These are phyloP conservation scores for Anguilla pacifica DNA, from an alignment of 2,797 vertebrate species.

Conservation along the genomic window DNA sequence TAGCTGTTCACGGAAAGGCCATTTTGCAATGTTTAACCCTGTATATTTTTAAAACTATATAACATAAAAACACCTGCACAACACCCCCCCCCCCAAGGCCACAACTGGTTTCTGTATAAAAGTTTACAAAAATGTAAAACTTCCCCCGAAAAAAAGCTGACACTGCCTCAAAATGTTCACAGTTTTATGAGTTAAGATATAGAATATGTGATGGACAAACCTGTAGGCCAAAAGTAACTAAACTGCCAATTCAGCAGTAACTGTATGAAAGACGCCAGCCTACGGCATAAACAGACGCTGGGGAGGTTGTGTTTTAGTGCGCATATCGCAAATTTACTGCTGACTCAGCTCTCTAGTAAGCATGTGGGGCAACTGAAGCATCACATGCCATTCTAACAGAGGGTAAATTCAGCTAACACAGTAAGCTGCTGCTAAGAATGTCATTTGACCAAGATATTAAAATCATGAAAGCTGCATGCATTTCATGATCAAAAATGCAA, in stretches of 20 bases:
- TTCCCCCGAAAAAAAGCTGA: background rate
- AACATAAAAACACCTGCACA: too few species aligned
- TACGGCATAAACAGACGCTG: background rate
- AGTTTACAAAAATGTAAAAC: background rate
- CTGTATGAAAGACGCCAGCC: background rate
- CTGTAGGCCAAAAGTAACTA: background rate
- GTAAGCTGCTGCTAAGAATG: background rate
- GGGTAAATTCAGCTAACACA: background rate
- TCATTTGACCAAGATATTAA: background rate
- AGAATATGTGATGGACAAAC: background rate
- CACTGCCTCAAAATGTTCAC: background rate
- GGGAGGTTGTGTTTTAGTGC: background rate
- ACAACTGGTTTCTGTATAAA: background rate
- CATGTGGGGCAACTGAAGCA: background rate
- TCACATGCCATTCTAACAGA: background rate
- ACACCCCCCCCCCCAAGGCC: too few species aligned
- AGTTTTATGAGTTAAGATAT: background rate
- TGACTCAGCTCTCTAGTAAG: background rate
- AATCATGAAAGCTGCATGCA: background rate
- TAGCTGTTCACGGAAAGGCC: background rate
- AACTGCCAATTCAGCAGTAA: conserved; percentile 7
- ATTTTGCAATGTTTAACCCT: background rate
- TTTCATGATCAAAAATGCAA: background rate
- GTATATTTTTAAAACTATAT: too few species aligned
- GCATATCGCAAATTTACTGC: background rate